Evolutionary conservation across 1,140 invertebrate genomes (phyloP), one percentile per base, ranked within the genome.

Genomic region (Hypothenemus hampei): DNA sequence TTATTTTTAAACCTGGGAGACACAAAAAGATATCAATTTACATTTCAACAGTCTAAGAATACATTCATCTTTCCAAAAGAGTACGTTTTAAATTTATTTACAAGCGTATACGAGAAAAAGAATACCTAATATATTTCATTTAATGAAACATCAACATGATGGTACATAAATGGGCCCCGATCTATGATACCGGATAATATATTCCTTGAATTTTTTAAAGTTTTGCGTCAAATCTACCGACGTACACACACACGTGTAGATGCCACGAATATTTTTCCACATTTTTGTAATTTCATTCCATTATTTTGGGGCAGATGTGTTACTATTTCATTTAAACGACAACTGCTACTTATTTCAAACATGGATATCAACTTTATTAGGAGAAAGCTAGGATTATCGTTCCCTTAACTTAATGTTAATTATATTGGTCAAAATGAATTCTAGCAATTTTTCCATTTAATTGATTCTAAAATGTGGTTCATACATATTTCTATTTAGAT

Each of bases 1-100:
- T 15, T 60, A 60, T 60, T 60, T 60, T 60, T 60, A 60, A 52
- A 45, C 44, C 26, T 16, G 18, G 8, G 39, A 8, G 21, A 23
- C 36, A 41, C 29, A 49, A 57, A 53, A 53, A 26, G 20, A 23
- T 57, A 31, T 46, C 41, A 15, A 16, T 60, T 60, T 57, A 59
- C 58, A 21, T 52, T 52, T 52, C 57, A 58, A 35, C 51, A 21
- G 48, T 31, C 26, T 49, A n/a, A 20, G 22, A 29, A 51, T 41
- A 51, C 37, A 39, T 22, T 16, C 20, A 16, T 21, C 21, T 40
- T 20, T 23, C 39, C 16, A 20, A 20, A 41, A 41, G 20, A n/a
- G n/a, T n/a, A n/a, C n/a, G n/a, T n/a, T n/a, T n/a, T n/a, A n/a
- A n/a, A n/a, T n/a, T n/a, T n/a, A n/a, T n/a, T 40, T 10, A 8